Base-by-base conservation (phyloP, 2,888 invertebrate species). In the Morpho achilles region DNA sequence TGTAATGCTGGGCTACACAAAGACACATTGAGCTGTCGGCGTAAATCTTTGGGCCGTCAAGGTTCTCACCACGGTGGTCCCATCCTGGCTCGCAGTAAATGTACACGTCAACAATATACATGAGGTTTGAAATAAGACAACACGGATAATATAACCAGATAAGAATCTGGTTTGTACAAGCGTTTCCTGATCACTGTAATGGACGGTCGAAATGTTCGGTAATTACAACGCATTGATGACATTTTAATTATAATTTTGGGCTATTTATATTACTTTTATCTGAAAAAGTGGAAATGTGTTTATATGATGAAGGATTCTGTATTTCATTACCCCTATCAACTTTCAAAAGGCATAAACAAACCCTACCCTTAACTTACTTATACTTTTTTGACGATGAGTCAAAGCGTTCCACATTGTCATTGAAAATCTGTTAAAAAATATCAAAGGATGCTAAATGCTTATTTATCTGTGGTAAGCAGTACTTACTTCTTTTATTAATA, bases 21-120 rank as follows among this genome's bases (percentile, higher is more conserved):
- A 64, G 64, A 59, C 64, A 65, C 63, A 72, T 73, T 72, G 71
- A 72, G 68, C 67, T 72, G 72, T 72, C 71, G 64, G 62, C 67
- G 66, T 72, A 70, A 71, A 73, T 73, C 68, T 70, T 62, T 53
- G 60, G 61, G 57, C 59, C 58, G 61, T 58, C 58, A 60, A 54
- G 60, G 58, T 58, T 58, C 54, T 52, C 51, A 58, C 62, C 59
- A 52, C 53, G 72, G 71, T 72, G 69, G 70, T 69, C 71, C 56
- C 48, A 50, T 50, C 53, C 58, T 58, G 45, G 44, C 49, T 47
- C 44, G 43, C 43, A 22, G 8, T 39, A 52, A 52, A 52, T 45
- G 46, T 45, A 46, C 40, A 46, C 53, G 46, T 46, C 53, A 47
- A 47, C 53, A 39, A 46, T 46, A 46, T 54, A 54, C 46, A 32